Evolutionary conservation across 2,113 vertebrate genomes (phyloP).

Genomic region (Oreochromis spilurus): DNA sequence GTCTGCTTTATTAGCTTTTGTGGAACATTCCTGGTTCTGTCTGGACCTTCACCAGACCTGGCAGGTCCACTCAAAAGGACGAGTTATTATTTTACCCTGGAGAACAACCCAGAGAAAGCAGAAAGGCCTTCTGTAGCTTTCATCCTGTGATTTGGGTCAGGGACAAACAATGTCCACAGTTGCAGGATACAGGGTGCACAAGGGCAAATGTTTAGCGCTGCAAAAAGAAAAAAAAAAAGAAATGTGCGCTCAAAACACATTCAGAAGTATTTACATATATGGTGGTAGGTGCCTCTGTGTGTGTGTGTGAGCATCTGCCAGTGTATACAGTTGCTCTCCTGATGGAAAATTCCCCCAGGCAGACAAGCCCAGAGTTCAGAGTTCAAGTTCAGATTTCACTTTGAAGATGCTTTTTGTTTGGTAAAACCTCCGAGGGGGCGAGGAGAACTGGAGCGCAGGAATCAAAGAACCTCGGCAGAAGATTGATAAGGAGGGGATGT

Average conservation of each 20-base stretch:
- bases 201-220: not conserved
- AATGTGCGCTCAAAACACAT: not conserved
- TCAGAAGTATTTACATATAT: not conserved
- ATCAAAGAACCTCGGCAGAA: conserved; percentile 38
- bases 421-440: conserved; percentile 6
- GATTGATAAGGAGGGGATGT: conserved; percentile 50
- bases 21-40: conserved; percentile 63
- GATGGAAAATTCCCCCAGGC: conserved; percentile 43
- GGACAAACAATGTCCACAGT: conserved; percentile 42
- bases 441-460: not conserved
- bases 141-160: conserved; percentile 43
- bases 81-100: conserved; percentile 52
- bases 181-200: conserved; percentile 1
- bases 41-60: conserved; percentile 52
- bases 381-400: conserved; percentile 66
- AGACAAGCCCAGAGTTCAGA: conserved; percentile 40
- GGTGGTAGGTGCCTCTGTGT: not conserved
- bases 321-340: conserved; percentile 48
- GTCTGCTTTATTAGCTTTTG: conserved; percentile 67
- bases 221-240: not conserved
- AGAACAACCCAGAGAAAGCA: conserved; percentile 44
- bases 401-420: conserved; percentile 65
- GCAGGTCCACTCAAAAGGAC: conserved; percentile 55
- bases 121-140: conserved; percentile 56
- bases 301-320: conserved; percentile 39